Evolutionary conservation across 2,888 invertebrate species (phyloP).

Genomic region (Tuta absoluta): DNA sequence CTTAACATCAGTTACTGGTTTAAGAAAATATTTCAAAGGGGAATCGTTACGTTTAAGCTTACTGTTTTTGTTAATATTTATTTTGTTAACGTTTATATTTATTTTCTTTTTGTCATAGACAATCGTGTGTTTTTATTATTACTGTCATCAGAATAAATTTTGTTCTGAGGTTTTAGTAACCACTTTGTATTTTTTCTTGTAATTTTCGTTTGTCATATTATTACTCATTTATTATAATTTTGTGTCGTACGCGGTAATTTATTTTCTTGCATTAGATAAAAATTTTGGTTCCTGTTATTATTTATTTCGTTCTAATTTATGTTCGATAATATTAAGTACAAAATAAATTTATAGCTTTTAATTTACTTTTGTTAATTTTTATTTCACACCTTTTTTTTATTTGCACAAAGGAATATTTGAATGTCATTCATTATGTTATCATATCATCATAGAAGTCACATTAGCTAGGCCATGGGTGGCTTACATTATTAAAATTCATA

Average conservation of each 20-base stretch:
- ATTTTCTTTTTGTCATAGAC: slow-evolving; percentile 57
- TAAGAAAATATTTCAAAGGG: slow-evolving; percentile 53
- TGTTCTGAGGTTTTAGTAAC: slow-evolving; percentile 27
- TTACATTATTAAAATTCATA: too few relatives aligned
- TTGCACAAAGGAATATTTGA: background rate
- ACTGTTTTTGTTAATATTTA: slow-evolving; percentile 73
- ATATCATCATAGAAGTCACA: background rate
- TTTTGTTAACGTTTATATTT: slow-evolving; percentile 72
- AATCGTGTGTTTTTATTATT: slow-evolving; percentile 60
- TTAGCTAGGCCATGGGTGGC: too few relatives aligned
- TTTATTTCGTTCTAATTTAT: slow-evolving; percentile 79
- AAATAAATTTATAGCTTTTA: slow-evolving; percentile 78
- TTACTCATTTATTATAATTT: slow-evolving; percentile 44
- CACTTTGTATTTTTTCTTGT: slow-evolving; percentile 40
- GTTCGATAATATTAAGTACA: slow-evolving; percentile 70
- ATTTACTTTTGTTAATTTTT: slow-evolving; percentile 48
- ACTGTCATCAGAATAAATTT: slow-evolving; percentile 8
- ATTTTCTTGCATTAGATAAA: slow-evolving; percentile 52
- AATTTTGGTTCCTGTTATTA: slow-evolving; percentile 77
- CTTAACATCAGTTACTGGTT: slow-evolving; percentile 15
- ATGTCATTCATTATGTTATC: background rate
- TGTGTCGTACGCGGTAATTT: slow-evolving; percentile 44
- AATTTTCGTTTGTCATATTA: slow-evolving; percentile 51
- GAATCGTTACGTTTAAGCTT: slow-evolving; percentile 80
- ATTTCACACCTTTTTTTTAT: background rate